Evolutionary conservation across 2,888 invertebrate genomes (phyloP).

Genomic region (Heliconius erato): DNA sequence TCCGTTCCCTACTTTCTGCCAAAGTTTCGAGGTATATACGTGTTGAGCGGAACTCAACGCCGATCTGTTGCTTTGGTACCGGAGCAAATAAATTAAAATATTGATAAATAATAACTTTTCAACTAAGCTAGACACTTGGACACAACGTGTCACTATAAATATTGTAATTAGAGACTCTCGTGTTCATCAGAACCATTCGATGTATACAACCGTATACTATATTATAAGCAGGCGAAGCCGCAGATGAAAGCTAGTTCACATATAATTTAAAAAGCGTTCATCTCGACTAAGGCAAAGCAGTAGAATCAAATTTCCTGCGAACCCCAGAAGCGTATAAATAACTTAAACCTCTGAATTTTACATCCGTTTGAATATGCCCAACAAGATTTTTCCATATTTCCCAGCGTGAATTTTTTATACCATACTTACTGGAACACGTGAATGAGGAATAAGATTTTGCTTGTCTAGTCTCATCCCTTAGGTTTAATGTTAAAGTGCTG

Average conservation of each 20-base stretch:
- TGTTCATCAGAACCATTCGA: too few relatives aligned
- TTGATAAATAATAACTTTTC: too few relatives aligned
- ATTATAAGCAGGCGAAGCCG: background rate
- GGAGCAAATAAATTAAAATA: too few relatives aligned
- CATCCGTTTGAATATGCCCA: slow-evolving; percentile 53
- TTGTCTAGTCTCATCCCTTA: slow-evolving; percentile 15
- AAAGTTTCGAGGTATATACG: too few relatives aligned
- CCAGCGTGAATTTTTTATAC: slow-evolving; percentile 71
- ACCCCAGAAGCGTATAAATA: slow-evolving; percentile 53
- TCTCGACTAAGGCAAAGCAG: slow-evolving; percentile 36
- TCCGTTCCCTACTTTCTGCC: too few relatives aligned
- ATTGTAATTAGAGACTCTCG: too few relatives aligned
- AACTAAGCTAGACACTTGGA: too few relatives aligned
- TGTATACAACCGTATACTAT: too few relatives aligned
- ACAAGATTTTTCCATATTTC: slow-evolving; percentile 72
- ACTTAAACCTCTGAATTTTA: slow-evolving; percentile 56
- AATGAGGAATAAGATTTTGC: slow-evolving; percentile 46
- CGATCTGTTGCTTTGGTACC: too few relatives aligned
- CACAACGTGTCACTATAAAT: too few relatives aligned
- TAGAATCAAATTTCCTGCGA: slow-evolving; percentile 44
- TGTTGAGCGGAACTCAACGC: too few relatives aligned
- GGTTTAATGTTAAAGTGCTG: background rate
- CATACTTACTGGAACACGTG: slow-evolving; percentile 57
- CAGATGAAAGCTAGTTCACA: background rate
- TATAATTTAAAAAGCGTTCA: slow-evolving; percentile 24